Base-by-base conservation (phyloP, 2,797 vertebrate species). In the Nyctalus aviator region DNA sequence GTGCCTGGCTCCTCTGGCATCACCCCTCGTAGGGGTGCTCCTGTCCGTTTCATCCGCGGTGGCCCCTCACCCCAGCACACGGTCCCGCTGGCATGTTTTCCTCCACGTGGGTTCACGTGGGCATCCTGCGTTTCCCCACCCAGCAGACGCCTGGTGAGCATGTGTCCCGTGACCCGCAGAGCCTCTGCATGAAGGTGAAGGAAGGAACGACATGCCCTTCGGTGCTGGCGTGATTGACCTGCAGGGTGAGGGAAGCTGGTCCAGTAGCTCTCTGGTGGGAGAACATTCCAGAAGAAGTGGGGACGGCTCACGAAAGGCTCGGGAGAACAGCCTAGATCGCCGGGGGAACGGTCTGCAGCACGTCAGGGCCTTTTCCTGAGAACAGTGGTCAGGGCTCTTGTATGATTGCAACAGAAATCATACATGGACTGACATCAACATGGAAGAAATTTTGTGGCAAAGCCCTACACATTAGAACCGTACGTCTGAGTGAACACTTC, bases 11-110 rank as follows among this genome's bases (percentile, higher is more conserved):
- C 11, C 57, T 46, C 30, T 10, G 15, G 21, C 21, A 1, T 69
- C 75, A 37, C 78, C 18, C 46, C 41, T 75, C 57, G 37, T 21
- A 2, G 53, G 53, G 9, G 27, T 3, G 32, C 23, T 44, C 35
- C n/a, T 11, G 7, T 27, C 55, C 10, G 1, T 15, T 30, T 8
- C 18, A n/a, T 46, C 1, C 48, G 37, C 12, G 27, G 12, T 0
- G 4, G 23, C 12, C 2, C 13, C 62, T 30, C 5, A 4, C 48
- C 35, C 57, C 3, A 3, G 20, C 0, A 0, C 37, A 53, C 20
- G 3, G 41, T 77, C 50, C 13, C 1, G 0, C 11, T 6, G 25
- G 18, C 44, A 50, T 0, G 0, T 21, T 78, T 55, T n/a, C 53
- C 25, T 55, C 88, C 88, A n/a, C 9, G 46, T 46, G 27, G 44